These are phyloP conservation scores for Meriones psammophilus DNA, from an alignment of 2,797 vertebrate species.

Conservation along the genomic window DNA sequence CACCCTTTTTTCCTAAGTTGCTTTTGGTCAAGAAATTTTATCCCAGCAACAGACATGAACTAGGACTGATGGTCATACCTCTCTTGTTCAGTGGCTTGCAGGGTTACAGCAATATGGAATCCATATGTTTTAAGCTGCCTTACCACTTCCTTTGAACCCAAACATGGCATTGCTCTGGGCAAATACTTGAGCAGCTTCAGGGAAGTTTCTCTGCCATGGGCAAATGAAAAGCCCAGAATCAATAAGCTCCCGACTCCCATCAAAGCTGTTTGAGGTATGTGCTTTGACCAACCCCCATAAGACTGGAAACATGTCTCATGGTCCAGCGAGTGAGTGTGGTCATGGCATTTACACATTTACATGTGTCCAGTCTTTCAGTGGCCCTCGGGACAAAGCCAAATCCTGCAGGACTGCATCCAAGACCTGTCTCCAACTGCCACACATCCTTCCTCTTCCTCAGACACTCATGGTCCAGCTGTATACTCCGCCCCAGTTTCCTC, in stretches of 20 bases:
- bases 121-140: neutral
- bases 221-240: neutral
- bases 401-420: neutral
- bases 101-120: neutral
- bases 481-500: neutral
- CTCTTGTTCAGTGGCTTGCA: neutral
- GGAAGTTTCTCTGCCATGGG: neutral
- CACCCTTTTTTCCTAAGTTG: neutral
- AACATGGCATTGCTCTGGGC: neutral
- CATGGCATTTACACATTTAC: neutral
- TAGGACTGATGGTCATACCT: neutral
- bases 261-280: neutral
- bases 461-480: neutral
- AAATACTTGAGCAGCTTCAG: slow-evolving; percentile 4
- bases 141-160: neutral
- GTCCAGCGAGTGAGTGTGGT: neutral
- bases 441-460: rapidly evolving
- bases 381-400: neutral
- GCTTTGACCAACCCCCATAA: neutral
- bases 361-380: neutral
- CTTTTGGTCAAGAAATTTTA: neutral
- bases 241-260: neutral
- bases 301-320: rapidly evolving
- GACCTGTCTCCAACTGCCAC: neutral
- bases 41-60: neutral